A percentile compares a stretch with the other conserved stretches of the same genome.
These are phyloP conservation scores for Rhinolophus sinicus DNA, from an alignment of 2,113 vertebrate genomes.

Conservation along the genomic window DNA sequence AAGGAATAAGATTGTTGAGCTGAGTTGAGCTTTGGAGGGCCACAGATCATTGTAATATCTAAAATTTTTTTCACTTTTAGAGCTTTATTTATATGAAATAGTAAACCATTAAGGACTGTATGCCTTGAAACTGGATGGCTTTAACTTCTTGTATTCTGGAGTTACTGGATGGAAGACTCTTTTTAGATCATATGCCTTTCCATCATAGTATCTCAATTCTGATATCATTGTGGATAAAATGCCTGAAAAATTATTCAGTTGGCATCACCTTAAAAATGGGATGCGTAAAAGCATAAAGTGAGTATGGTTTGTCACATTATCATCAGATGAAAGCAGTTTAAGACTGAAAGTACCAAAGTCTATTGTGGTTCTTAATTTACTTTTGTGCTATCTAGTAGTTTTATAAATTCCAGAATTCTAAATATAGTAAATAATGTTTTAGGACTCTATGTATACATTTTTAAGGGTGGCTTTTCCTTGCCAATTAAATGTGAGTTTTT, in stretches of 20 bases:
- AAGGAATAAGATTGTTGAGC: neutral
- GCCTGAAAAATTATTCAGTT: neutral
- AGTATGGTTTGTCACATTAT: neutral
- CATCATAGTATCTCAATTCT: neutral
- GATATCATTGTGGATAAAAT: constrained; percentile 3
- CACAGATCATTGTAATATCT: neutral
- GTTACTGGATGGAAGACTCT: neutral
- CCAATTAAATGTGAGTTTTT: neutral
- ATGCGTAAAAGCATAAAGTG: neutral
- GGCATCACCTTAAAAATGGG: neutral
- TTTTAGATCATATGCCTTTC: neutral
- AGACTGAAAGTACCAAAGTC: neutral
- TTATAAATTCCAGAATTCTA: constrained; percentile 3
- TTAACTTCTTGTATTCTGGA: neutral
- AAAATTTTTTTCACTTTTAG: neutral
- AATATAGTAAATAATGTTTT: neutral
- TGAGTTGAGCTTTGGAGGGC: neutral
- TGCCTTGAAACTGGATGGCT: neutral
- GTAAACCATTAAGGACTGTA: neutral
- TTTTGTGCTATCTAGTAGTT: neutral
- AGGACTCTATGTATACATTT: neutral
- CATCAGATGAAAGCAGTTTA: neutral
- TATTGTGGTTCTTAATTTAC: neutral
- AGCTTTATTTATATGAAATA: neutral
- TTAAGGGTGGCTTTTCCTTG: neutral